Evolutionary conservation across 2,113 vertebrate species (phyloP), one percentile per base, ranked within the genome.

Genomic region (Enhydra lutris): DNA sequence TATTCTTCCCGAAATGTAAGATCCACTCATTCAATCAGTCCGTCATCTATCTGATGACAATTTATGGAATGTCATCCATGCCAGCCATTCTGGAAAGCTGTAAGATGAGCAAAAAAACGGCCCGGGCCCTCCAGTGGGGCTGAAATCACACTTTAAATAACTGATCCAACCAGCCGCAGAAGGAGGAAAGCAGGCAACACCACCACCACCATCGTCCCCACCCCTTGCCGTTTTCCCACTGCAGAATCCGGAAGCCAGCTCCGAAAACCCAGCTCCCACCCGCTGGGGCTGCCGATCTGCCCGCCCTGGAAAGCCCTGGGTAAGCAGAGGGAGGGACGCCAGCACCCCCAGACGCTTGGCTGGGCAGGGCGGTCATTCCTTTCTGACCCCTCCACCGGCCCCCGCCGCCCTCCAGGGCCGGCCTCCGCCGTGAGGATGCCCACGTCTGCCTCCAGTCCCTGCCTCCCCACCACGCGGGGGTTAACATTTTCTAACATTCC

Each of bases 401-500:
- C 71, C 20, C 3, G 13, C 67, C 6, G 69, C 42, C 42, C 80
- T 89, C 79, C 26, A 55, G 63, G 81, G 39, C 61, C n/a, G 69
- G 81, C 80, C 71, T 96, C 92, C 17, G 5, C 12, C 0, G 23
- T n/a, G 50, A 87, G 39, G 36, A 50, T 36, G 26, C 55, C 36
- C n/a, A 13, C 0, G 1, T 21, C 55, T 6, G 57, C 73, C 61
- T 52, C 24, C 42, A 97, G 79, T 9, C 86, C 39, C 95, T 17
- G 67, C 79, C 23, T 85, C 34, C 84, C 47, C 78, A 86, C 82
- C 55, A 4, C 55, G 9, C 87, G 78, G 42, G 98, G 95, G 91
- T 97, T 96, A 73, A 88, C 73, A 6, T 29, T 97, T 85, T 93
- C 98, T 78, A 83, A 79, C 13, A 95, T 74, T 94, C 94, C 91